Evolutionary conservation across 2,113 vertebrate genomes (phyloP), one percentile per base, ranked within the genome.

Genomic region (Oreochromis spilurus): DNA sequence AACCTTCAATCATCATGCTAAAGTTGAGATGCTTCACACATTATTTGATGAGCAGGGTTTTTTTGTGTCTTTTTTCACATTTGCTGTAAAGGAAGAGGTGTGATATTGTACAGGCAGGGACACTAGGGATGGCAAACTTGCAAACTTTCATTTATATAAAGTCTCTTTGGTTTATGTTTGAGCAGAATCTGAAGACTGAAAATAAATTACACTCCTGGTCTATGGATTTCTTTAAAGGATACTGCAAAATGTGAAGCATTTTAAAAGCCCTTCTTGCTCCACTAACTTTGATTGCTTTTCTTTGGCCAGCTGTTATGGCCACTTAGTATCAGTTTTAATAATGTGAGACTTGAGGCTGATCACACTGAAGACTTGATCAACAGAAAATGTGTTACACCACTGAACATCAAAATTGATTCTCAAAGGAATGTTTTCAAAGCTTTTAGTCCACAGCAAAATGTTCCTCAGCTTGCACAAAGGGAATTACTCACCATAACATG

Each of bases 271-370:
- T 93, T 88, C 88, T 90, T 92, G 92, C 92, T 91, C 65, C 86
- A 86, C 87, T 93, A 93, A 82, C 90, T 95, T 92, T 95, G 94
- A 96, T 96, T 94, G 92, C 81, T 94, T 94, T 93, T 89, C 88
- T 93, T 91, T 93, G 84, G 21, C 86, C 82, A 75, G 89, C 88
- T 84, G 87, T 92, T 91, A 90, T 65, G 88, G 79, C 58, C 84
- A 57, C 80, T 88, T 89, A 83, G 57, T 85, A 87, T 91, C 84
- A 80, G 70, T 93, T 94, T 93, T 93, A 95, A 94, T 93, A 92
- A 91, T 87, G 85, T 78, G 55, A 62, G 62, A 87, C 43, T 67
- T 36, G 55, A 89, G 88, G 84, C 72, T 88, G 88, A 88, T 77
- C 81, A 60, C 81, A 16, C 81, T 67, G 84, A 38, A 1, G 75